phyloP scores from a whole-genome alignment of 2,888 invertebrate genomes.

The Esperia sulphurella region DNA sequence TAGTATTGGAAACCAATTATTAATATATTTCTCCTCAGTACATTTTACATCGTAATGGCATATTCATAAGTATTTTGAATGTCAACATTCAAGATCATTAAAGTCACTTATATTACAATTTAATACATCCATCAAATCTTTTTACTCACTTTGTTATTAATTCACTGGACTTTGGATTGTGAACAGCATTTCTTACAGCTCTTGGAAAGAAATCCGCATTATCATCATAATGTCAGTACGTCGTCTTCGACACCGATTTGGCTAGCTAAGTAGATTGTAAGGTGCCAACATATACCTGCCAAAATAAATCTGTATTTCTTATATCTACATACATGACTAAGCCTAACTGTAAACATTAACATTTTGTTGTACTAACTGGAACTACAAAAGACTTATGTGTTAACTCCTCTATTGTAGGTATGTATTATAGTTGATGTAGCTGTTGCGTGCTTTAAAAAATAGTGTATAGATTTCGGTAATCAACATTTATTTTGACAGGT shows the following conservation, averaged over 20 bases:
- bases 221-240: not conserved
- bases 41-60: not conserved
- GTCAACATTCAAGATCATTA: slow-evolving; percentile 1
- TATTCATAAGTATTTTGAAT: not conserved
- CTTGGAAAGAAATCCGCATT: not conserved
- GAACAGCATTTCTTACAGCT: not conserved
- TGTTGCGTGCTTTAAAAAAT: no score
- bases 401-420: no score
- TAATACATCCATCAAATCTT: not conserved
- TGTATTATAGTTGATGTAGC: no score
- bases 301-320: not conserved
- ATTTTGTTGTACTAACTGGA: no score
- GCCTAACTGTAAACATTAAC: no score
- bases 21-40: not conserved
- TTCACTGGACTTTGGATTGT: not conserved
- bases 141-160: not conserved
- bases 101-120: not conserved
- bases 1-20: no score
- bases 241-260: not conserved
- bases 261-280: not conserved
- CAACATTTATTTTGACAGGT: no score
- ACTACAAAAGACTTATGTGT: no score
- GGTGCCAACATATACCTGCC: not conserved
- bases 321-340: slow-evolving; percentile 9
- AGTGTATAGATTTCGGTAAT: no score